Base-by-base conservation (phyloP, 2,888 invertebrate species). In the Dolomedes plantarius region DNA sequence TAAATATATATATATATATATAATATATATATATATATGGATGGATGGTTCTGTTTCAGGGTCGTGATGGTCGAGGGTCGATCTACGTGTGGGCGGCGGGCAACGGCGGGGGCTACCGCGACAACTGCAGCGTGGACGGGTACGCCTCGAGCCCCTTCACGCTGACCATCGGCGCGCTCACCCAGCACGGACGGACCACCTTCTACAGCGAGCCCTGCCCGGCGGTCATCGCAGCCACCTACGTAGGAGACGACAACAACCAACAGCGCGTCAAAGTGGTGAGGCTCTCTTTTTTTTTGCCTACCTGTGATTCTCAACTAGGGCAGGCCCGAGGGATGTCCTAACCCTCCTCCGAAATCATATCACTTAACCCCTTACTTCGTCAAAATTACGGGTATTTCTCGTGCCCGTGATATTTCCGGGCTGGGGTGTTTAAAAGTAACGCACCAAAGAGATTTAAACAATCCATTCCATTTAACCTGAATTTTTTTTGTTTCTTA, bases 11-110 rank as follows among this genome's bases (percentile, higher is more conserved):
- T n/a, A n/a, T n/a, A n/a, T n/a, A n/a, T n/a, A n/a, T n/a, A n/a
- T n/a, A n/a, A n/a, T n/a, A n/a, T n/a, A n/a, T n/a, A n/a, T n/a
- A n/a, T n/a, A n/a, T n/a, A n/a, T n/a, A n/a, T n/a, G n/a, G n/a
- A n/a, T n/a, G n/a, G n/a, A n/a, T n/a, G n/a, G n/a, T n/a, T n/a
- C n/a, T n/a, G n/a, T n/a, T n/a, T n/a, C 91, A 94, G 93, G 94
- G 94, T 13, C 91, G 98, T 1, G 92, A 92, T 7, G 97, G 97
- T 0, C 95, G 94, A 91, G 98, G 98, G 0, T 93, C 93, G 16
- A 95, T 98, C 88, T 98, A 95, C 91, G 95, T 97, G 0, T 98
- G 97, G 96, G 97, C 98, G 0, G 95, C 96, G 32, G 97, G 97
- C 0, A 98, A 98, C 90, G 98, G 98, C 0, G 97, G 97, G 29